Conservation (phyloP, 2,888 invertebrate species). For the Trimorus sp. region DNA sequence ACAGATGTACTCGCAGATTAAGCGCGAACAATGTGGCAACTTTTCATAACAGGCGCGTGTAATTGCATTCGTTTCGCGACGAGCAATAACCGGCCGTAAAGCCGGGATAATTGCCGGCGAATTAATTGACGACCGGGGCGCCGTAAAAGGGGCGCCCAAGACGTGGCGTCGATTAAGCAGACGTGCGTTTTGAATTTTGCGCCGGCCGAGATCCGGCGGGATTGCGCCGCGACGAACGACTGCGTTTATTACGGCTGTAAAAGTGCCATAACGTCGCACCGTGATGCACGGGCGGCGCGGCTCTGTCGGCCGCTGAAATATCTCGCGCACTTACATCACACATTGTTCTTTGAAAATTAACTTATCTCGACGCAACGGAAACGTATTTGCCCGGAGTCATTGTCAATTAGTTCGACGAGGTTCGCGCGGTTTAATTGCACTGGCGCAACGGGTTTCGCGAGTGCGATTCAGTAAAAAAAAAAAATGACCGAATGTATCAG, state of each 20-base stretch:
- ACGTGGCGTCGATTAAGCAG: conserved; percentile 65
- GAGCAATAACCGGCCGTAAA: conserved; percentile 33
- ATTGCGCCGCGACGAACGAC: conserved; percentile 39
- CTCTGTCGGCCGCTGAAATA: conserved; percentile 58
- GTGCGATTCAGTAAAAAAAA: conserved; percentile 1
- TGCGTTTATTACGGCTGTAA: conserved; percentile 64
- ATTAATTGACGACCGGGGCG: conserved; percentile 33
- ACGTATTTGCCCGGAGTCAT: conserved; percentile 38
- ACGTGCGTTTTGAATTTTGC: conserved; percentile 49
- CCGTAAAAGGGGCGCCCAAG: conserved; percentile 57
- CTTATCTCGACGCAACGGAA: conserved; percentile 39
- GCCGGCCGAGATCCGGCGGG: no score
- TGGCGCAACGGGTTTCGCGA: not conserved
- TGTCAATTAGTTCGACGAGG: conserved; percentile 28
- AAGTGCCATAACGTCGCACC: conserved; percentile 57
- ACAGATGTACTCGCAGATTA: conserved; percentile 43
- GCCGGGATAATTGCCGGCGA: conserved; percentile 28
- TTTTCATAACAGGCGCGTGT: conserved; percentile 31
- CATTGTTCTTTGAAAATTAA: conserved; percentile 64
- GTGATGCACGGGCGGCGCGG: conserved; percentile 58
- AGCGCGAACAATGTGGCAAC: conserved; percentile 30
- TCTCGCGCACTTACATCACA: conserved; percentile 54
- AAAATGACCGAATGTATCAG: no score
- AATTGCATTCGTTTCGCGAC: conserved; percentile 35
- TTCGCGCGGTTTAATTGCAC: conserved; percentile 30